phyloP scores from a whole-genome alignment of 1,140 invertebrate genomes.

The Rhopalosiphum padi region DNA sequence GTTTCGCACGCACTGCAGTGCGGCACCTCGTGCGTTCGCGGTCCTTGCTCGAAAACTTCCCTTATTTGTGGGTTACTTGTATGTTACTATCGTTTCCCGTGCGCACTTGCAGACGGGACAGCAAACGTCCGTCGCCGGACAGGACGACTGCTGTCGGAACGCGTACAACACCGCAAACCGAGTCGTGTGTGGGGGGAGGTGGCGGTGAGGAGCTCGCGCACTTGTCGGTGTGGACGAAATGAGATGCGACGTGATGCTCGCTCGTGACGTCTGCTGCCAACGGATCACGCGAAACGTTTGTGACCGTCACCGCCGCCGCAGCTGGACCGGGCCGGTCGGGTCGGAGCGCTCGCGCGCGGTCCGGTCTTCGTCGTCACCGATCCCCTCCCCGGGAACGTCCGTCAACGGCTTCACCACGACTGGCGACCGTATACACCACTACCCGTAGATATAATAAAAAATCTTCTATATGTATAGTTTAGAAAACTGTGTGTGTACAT shows the following conservation, averaged over 20 bases:
- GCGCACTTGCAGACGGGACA: background rate
- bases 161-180: background rate
- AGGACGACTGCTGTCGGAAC: background rate
- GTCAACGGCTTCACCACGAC: background rate
- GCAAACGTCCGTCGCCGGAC: background rate
- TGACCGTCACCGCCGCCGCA: background rate
- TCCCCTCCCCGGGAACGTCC: background rate
- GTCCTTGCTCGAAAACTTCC: background rate
- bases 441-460: background rate
- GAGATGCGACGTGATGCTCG: background rate
- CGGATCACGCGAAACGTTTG: constrained; percentile 47
- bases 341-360: background rate
- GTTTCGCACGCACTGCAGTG: background rate
- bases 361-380: background rate
- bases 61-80: background rate
- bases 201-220: too few species aligned
- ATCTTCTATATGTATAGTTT: too few species aligned
- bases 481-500: too few species aligned
- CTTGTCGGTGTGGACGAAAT: background rate
- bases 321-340: background rate
- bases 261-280: constrained; percentile 9
- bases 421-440: background rate
- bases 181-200: background rate
- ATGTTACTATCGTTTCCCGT: background rate
- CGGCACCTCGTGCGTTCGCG: background rate